Conservation (phyloP, 1,140 invertebrate species). For the Bombus huntii region DNA sequence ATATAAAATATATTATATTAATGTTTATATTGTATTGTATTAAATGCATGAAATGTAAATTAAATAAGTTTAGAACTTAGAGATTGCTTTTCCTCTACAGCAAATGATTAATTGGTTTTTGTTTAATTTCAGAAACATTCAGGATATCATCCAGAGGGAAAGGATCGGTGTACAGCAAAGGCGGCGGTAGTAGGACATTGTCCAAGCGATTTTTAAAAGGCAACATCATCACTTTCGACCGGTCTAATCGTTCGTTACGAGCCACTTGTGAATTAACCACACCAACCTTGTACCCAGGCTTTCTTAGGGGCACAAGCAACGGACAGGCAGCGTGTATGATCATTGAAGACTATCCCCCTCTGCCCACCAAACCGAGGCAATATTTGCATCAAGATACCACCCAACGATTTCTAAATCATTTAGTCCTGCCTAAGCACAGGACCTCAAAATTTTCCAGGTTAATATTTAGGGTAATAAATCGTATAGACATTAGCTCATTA, state of each 20-base stretch:
- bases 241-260: slow-evolving; percentile 70
- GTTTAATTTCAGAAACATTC: slow-evolving; percentile 80
- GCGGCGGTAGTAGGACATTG: slow-evolving; percentile 78
- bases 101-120: background rate
- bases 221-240: slow-evolving; percentile 76
- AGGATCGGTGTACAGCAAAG: slow-evolving; percentile 81
- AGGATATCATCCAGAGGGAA: slow-evolving; percentile 83
- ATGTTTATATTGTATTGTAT: too few species aligned
- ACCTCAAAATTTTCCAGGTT: slow-evolving; percentile 95
- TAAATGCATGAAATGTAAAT: background rate
- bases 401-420: slow-evolving; percentile 79
- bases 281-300: slow-evolving; percentile 72
- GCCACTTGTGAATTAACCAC: slow-evolving; percentile 70
- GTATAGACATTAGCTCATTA: too few species aligned
- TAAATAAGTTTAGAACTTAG: background rate
- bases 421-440: slow-evolving; percentile 85
- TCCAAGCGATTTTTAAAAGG: slow-evolving; percentile 75
- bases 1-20: background rate
- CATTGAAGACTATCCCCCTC: slow-evolving; percentile 81
- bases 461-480: background rate
- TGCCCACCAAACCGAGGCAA: slow-evolving; percentile 80
- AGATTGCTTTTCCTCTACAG: too few species aligned
- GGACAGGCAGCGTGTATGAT: slow-evolving; percentile 86
- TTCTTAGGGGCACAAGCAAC: slow-evolving; percentile 82
- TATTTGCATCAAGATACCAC: slow-evolving; percentile 80